Evolutionary conservation across 2,797 vertebrate species (phyloP).

Genomic region (Scolopax rusticola): DNA sequence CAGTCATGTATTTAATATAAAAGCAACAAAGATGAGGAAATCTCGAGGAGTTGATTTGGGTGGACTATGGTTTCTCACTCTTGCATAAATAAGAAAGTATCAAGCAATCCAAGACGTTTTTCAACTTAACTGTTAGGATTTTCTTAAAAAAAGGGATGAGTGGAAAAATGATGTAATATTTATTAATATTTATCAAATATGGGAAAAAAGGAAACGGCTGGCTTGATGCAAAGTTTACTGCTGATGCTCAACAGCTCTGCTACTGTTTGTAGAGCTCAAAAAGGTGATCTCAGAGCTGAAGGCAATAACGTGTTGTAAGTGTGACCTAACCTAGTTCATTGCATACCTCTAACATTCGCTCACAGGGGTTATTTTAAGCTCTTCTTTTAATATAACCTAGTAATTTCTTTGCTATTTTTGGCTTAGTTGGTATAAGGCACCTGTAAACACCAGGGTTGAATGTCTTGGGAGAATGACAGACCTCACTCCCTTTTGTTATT

Average conservation of each 20-base stretch:
- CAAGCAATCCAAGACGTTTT: background rate
- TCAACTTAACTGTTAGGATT: background rate
- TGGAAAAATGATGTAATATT: background rate
- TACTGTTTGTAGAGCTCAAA: background rate
- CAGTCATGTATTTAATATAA: background rate
- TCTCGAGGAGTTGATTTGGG: background rate
- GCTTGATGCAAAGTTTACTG: background rate
- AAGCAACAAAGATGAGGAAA: background rate
- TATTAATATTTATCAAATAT: background rate
- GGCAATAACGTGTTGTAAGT: background rate
- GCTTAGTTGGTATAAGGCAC: background rate
- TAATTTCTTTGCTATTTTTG: conserved; percentile 67
- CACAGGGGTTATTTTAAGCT: conserved; percentile 41
- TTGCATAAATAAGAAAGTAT: background rate
- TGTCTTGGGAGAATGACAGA: background rate
- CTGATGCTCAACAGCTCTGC: background rate
- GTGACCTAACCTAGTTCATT: conserved; percentile 10
- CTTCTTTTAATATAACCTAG: conserved; percentile 62
- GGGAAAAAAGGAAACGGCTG: background rate
- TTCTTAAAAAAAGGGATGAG: background rate
- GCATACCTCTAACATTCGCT: conserved; percentile 41
- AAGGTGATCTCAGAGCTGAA: conserved; percentile 6
- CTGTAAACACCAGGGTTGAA: conserved; percentile 30
- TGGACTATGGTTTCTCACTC: background rate
- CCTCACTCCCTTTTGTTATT: background rate